Base-by-base conservation (phyloP, 2,888 invertebrate species). In the Cynaeus angustus region DNA sequence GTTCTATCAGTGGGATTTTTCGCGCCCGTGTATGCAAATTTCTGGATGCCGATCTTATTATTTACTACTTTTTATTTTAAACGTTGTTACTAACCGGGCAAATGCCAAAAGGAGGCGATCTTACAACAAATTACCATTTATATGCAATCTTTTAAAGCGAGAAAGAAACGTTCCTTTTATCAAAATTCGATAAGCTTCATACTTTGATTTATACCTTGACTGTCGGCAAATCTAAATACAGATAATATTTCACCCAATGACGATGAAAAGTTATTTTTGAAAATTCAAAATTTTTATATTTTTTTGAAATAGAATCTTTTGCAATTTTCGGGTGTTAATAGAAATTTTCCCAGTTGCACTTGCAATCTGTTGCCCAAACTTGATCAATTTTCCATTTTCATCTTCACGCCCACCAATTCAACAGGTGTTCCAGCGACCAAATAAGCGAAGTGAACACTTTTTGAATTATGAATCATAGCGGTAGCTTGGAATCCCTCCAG, bases 401-500 rank as follows among this genome's bases (percentile, higher is more conserved):
- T 13, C 43, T 43, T 10, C 43, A 46, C 46, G 9, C 14, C n/a
- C 8, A 28, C 0, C 14, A 26, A n/a, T 74, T 66, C 74, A 74
- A 74, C 74, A 74, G 74, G 74, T 74, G 74, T 74, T 59, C 68
- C 64, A 53, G 46, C 70, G 67, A 56, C 56, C 56, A 53, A 69
- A 71, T 59, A 67, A 72, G 70, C 66, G 14, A 66, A 70, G 46
- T 65, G 21, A 43, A 67, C 67, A 67, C 66, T 72, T 72, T 66
- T 21, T 62, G 64, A 72, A 62, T 72, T 70, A 69, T 74, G 74
- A 74, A 70, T 71, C 69, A 72, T 59, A 41, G 28, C 65, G 58
- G 12, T 16, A 16, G 30, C 66, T 74, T 70, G 72, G 72, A 72
- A 70, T 74, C 66, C 62, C 70, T 72, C 72, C 74, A 74, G 72